Evolutionary conservation across 1,140 invertebrate species (phyloP), one percentile per base, ranked within the genome.

Genomic region (Drosophila nasuta): DNA sequence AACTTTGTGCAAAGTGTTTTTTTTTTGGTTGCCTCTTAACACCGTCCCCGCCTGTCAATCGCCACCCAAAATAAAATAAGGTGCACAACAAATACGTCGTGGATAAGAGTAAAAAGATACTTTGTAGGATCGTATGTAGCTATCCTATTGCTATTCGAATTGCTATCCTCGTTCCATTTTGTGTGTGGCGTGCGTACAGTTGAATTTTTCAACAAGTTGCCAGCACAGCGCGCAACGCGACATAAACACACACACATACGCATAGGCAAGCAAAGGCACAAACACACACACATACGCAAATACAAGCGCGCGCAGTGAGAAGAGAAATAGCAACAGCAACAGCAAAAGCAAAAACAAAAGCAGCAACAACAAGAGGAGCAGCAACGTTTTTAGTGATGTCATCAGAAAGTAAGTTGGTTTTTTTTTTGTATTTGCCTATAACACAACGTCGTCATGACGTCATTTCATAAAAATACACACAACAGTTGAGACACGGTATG

Each of bases 331-430:
- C 81, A 82, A 79, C 46, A 62, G 56, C 66, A 63, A 66, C 48
- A 71, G 51, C 30, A 76, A 63, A 11, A 70, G 20, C 69, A 77
- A 38, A 59, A 71, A 52, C 38, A 76, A 62, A n/a, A 70, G 20
- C 69, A 77, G 38, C 67, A 75, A 28, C 54, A 72, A 64, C 58
- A 60, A 46, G 41, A 66, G 54, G 11, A 76, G 68, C 68, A 82
- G 81, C 81, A 85, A 85, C 85, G 86, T 85, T 89, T 86, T 89
- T 90, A 89, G 86, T 89, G 85, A 89, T 89, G 85, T 89, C 85
- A 89, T 89, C 85, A 89, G 86, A 89, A 89, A 89, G 85, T 88
- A 88, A 88, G 85, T 88, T 88, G 65, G 69, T 28, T 82, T 79
- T 70, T 64, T 67, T 60, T 62, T 62, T 67, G 56, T 62, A 54